Evolutionary conservation across 2,888 invertebrate species (phyloP).

Genomic region (Drosophila kanekoi): DNA sequence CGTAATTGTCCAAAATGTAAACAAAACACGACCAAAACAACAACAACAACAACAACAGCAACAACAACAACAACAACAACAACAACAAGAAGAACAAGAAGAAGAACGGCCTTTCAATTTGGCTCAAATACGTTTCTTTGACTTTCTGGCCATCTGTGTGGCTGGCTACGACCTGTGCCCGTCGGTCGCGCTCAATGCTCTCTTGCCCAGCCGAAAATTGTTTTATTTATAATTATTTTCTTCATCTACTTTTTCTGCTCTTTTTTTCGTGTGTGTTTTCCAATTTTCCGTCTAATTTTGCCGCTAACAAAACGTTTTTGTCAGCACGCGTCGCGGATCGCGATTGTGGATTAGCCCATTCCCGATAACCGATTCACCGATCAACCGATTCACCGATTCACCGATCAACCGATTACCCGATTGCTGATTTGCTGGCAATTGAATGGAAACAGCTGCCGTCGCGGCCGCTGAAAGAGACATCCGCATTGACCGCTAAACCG

Average conservation of each 20-base stretch:
- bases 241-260: neutral
- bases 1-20: slow-evolving; percentile 80
- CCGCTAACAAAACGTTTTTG: slow-evolving; percentile 7
- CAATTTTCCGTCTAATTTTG: slow-evolving; percentile 6
- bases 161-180: slow-evolving; percentile 31
- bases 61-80: neutral
- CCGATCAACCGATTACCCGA: slow-evolving; percentile 19
- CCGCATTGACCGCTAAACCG: slow-evolving; percentile 16
- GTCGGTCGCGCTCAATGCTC: slow-evolving; percentile 12
- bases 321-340: slow-evolving; percentile 47
- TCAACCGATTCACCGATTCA: slow-evolving; percentile 17
- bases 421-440: slow-evolving; percentile 29
- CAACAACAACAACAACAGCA: slow-evolving; percentile 1
- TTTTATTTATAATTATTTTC: slow-evolving; percentile 34
- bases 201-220: slow-evolving; percentile 10
- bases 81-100: too few species aligned
- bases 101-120: slow-evolving; percentile 10
- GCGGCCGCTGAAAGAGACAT: slow-evolving; percentile 46
- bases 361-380: slow-evolving; percentile 22
- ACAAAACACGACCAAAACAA: slow-evolving; percentile 41
- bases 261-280: too few species aligned
- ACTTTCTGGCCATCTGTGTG: slow-evolving; percentile 23
- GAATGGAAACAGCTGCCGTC: slow-evolving; percentile 45
- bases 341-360: slow-evolving; percentile 32
- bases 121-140: slow-evolving; percentile 4